phyloP scores from a whole-genome alignment of 2,888 invertebrate genomes.

The Leptopilina drosophilae region DNA sequence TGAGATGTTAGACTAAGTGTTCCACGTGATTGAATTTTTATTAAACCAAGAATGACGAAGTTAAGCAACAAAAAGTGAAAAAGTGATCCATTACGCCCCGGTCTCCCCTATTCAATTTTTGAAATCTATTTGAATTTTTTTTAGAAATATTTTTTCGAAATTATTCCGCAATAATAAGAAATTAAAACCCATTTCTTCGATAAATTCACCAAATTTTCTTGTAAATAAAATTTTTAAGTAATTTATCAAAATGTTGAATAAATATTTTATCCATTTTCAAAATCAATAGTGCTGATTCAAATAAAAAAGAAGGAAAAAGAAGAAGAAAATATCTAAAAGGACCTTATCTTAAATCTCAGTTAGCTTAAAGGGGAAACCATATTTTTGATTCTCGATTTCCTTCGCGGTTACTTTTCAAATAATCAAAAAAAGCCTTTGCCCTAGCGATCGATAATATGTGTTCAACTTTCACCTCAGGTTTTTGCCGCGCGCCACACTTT shows the following conservation, averaged over 20 bases:
- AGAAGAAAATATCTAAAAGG: not conserved
- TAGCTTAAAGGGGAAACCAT: slow-evolving; percentile 7
- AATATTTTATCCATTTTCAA: not conserved
- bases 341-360: not conserved
- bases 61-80: no score
- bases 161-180: no score
- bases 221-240: not conserved
- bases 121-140: no score
- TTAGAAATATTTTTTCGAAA: no score
- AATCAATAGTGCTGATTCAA: slow-evolving; percentile 5
- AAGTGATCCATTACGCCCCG: no score
- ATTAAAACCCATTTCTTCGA: not conserved
- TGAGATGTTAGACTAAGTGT: no score
- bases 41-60: no score
- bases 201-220: no score
- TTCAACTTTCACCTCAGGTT: slow-evolving; percentile 35
- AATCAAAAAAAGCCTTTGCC: slow-evolving; percentile 28
- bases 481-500: slow-evolving; percentile 2
- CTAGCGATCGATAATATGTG: slow-evolving; percentile 18
- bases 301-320: not conserved
- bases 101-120: no score
- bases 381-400: not conserved
- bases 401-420: slow-evolving; percentile 19
- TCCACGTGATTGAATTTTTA: no score
- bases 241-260: not conserved